Percentiles rank a stretch among this genome's conserved stretches.
phyloP scores from a whole-genome alignment of 2,113 vertebrate species.

The Mirza zaza region DNA sequence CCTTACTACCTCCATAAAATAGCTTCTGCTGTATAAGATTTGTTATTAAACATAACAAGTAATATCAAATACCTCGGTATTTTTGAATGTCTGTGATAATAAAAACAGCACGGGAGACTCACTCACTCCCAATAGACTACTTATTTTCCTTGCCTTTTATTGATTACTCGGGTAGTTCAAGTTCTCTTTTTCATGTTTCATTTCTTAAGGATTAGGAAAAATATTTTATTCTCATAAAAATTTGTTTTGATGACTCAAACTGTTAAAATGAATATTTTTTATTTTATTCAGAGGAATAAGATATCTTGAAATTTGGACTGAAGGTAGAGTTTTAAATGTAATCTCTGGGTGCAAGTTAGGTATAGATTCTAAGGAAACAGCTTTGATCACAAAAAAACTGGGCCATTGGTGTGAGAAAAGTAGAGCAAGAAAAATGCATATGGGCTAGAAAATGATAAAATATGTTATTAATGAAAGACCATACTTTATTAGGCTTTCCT shows the following conservation, averaged over 20 bases:
- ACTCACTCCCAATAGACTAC: neutral
- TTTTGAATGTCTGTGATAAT: neutral
- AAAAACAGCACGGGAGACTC: neutral
- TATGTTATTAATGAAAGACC: neutral
- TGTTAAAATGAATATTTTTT: slow-evolving; percentile 1
- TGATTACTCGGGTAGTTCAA: neutral
- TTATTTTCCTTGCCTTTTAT: neutral
- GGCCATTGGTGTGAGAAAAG: neutral
- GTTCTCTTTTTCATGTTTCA: neutral
- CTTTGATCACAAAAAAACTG: neutral
- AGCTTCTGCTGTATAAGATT: neutral
- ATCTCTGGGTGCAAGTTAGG: neutral
- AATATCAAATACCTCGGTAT: neutral
- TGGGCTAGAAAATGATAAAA: neutral
- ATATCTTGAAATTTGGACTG: neutral
- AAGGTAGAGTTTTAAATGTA: neutral
- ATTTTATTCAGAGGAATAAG: neutral
- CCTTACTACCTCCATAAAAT: neutral
- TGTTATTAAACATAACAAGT: neutral
- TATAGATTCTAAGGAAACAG: neutral
- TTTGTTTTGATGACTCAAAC: neutral
- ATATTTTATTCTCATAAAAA: neutral
- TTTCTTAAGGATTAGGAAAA: slow-evolving; percentile 25
- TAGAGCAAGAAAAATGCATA: neutral
- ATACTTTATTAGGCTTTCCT: neutral